Percentiles rank a stretch among this genome's conserved stretches.
phyloP scores from a whole-genome alignment of 2,113 vertebrate species.

The Zonotrichia leucophrys region DNA sequence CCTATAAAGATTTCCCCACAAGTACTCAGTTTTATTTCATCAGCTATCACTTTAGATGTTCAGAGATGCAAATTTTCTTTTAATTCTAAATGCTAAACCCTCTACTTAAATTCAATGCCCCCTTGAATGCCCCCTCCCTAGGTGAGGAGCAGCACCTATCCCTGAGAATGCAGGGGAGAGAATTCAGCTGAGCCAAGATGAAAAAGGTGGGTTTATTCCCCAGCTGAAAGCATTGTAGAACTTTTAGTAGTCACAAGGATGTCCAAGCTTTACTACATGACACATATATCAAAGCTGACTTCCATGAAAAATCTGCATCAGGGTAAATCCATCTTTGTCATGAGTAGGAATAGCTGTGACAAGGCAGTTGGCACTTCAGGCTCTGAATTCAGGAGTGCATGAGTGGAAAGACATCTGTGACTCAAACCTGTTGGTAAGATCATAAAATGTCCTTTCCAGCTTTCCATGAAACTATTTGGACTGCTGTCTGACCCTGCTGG shows the following conservation, averaged over 20 bases:
- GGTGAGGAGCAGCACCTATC: not conserved
- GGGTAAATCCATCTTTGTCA: not conserved
- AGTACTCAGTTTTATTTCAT: not conserved
- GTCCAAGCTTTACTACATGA: not conserved
- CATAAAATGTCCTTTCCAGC: not conserved
- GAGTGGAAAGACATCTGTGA: not conserved
- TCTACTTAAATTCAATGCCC: not conserved
- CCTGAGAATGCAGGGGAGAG: not conserved
- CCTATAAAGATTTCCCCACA: not conserved
- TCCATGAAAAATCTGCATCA: not conserved
- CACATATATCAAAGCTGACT: not conserved
- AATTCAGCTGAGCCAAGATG: not conserved
- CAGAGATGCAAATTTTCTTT: not conserved
- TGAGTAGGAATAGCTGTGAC: not conserved
- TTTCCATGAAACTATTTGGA: not conserved
- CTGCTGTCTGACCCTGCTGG: not conserved
- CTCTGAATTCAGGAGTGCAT: not conserved
- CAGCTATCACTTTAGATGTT: not conserved
- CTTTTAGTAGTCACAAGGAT: not conserved
- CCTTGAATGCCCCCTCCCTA: not conserved
- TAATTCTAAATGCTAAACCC: not conserved
- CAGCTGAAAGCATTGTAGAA: accelerated
- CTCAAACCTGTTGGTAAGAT: not conserved
- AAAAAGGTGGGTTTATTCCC: not conserved
- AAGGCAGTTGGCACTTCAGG: not conserved